Evolutionary conservation across 1,140 invertebrate genomes (phyloP), one percentile per base, ranked within the genome.

Genomic region (Caenorhabditis latens): DNA sequence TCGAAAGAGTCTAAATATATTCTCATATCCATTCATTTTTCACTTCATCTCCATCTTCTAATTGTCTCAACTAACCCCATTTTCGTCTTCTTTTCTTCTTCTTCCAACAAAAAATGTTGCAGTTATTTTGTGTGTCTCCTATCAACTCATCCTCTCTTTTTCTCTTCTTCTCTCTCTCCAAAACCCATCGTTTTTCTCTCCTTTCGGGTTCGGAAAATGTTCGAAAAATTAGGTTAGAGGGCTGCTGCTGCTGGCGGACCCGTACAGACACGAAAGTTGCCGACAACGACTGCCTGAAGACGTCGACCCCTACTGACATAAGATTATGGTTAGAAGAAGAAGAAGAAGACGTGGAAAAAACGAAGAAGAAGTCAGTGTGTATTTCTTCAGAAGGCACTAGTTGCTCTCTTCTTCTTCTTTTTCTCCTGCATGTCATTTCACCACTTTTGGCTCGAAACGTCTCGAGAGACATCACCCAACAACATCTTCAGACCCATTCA

Each of bases 351-450:
- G 50, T 53, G 11, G 16, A 16, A 53, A 53, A 61, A 42, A 42
- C 8, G 63, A 32, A 61, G 58, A 61, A 61, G 58, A 67, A 67
- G 63, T 67, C 40, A 67, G 63, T 67, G 63, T 67, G 63, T 21
- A 67, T 67, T 67, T 67, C 24, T 19, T 32, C 32, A 32, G 21
- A 40, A 21, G 21, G 63, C 21, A 50, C 71, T 48, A 79, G 71
- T 50, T 79, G 71, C 71, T 79, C 50, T 16, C 13, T 53, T 53
- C 16, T 53, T 53, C 50, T 53, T 53, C 5, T 65, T 75, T 11
- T n/a, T 65, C 63, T 65, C 63, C 67, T 79, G 71, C 71, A 79
- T 79, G 71, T 79, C 71, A 79, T 79, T 79, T 79, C 71, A 79
- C 71, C 71, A 79, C 71, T 79, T 79, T 53, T 42, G 63, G 24